Conservation (phyloP, 2,888 invertebrate species). For the Auanema freiburgensis region DNA sequence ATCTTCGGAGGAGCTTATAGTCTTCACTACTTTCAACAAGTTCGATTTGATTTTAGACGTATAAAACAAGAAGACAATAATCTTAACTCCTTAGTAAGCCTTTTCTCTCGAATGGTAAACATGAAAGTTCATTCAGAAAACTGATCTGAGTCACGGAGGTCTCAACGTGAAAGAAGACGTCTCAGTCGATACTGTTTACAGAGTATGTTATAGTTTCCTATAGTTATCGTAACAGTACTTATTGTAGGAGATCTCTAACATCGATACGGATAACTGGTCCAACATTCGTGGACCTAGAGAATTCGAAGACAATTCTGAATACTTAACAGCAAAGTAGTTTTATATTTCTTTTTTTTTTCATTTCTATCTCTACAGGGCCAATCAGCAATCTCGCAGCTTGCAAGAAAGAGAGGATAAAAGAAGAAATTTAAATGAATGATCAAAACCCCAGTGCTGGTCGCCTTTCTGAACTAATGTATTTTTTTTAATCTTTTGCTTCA, state of each 20-base stretch:
- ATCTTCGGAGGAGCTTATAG: slow-evolving; percentile 56
- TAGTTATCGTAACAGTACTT: neutral
- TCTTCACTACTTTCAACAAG: slow-evolving; percentile 59
- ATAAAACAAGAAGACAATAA: slow-evolving; percentile 49
- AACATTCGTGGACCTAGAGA: slow-evolving; percentile 62
- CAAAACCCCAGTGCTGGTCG: no score
- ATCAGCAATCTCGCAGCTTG: no score
- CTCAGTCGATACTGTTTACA: slow-evolving; percentile 51
- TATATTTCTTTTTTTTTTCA: no score
- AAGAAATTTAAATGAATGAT: no score
- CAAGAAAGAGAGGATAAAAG: no score
- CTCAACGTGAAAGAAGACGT: slow-evolving; percentile 47
- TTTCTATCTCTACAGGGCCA: no score
- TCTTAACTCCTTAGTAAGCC: slow-evolving; percentile 42
- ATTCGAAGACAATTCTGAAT: slow-evolving; percentile 54
- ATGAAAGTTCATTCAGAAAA: slow-evolving; percentile 27
- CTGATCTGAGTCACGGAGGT: slow-evolving; percentile 44
- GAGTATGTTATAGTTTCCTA: slow-evolving; percentile 26
- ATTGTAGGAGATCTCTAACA: slow-evolving; percentile 47
- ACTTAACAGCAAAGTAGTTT: slow-evolving; percentile 41
- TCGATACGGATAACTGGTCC: slow-evolving; percentile 60
- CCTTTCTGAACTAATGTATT: no score
- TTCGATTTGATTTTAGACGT: slow-evolving; percentile 54
- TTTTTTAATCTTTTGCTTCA: no score
- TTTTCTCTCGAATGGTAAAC: no score